Evolutionary conservation across 2,113 vertebrate species (phyloP).

Genomic region (Copsychus sechellarum): DNA sequence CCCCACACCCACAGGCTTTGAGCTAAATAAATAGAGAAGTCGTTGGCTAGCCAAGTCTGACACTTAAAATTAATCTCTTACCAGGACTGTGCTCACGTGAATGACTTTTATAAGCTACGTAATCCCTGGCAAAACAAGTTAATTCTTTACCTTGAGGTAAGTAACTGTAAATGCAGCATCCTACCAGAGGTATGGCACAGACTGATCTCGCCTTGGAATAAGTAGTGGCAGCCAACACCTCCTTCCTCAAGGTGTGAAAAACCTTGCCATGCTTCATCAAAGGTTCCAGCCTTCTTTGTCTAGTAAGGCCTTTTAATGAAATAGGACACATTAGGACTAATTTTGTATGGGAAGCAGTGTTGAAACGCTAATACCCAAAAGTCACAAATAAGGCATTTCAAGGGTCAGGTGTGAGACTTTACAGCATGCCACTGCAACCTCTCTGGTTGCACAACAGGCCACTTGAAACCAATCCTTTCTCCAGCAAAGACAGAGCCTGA

Average conservation of each 20-base stretch:
- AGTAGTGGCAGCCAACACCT: background rate
- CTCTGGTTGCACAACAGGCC: background rate
- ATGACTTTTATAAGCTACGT: background rate
- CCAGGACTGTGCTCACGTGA: background rate
- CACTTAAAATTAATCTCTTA: background rate
- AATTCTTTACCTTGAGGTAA: slow-evolving; percentile 15
- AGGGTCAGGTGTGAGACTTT: background rate
- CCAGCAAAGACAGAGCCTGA: slow-evolving; percentile 10
- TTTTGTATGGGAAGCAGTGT: background rate
- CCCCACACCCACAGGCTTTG: background rate
- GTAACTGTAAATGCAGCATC: slow-evolving; percentile 5
- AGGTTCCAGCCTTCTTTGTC: background rate
- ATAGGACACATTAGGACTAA: background rate
- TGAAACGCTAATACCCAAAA: background rate
- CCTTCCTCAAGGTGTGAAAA: slow-evolving; percentile 4
- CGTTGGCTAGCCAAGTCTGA: background rate
- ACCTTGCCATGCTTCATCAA: background rate
- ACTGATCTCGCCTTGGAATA: background rate
- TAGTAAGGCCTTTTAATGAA: background rate
- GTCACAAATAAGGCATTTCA: background rate
- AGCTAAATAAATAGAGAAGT: background rate
- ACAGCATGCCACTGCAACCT: background rate
- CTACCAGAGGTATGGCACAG: background rate
- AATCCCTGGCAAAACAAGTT: slow-evolving; percentile 35
- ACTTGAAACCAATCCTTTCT: background rate